These are phyloP conservation scores for Busseola fusca DNA, from an alignment of 2,888 invertebrate genomes.

Conservation along the genomic window DNA sequence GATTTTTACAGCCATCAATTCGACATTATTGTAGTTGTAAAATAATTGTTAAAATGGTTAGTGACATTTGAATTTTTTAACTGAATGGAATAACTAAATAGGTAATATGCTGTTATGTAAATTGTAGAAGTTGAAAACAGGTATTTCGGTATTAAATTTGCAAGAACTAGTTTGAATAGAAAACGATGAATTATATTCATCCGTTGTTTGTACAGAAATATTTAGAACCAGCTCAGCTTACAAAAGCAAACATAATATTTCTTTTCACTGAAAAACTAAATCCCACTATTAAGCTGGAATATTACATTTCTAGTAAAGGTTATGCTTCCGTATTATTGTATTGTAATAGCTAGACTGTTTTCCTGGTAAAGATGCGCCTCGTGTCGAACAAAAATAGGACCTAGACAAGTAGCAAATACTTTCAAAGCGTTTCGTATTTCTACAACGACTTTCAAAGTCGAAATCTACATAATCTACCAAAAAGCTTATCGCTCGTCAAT, in stretches of 20 bases:
- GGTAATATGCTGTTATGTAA: not conserved
- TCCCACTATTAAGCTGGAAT: not conserved
- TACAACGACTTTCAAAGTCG: not conserved
- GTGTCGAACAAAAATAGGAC: not conserved
- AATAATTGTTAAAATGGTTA: not conserved
- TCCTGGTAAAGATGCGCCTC: not conserved
- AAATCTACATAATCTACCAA: not conserved
- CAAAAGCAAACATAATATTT: not conserved
- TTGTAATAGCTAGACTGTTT: too few species aligned
- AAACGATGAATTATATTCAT: not conserved
- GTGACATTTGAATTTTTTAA: too few species aligned
- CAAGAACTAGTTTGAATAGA: not conserved
- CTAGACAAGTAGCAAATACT: not conserved
- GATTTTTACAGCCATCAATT: not conserved
- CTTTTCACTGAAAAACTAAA: not conserved
- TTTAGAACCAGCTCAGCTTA: not conserved
- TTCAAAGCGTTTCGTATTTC: not conserved
- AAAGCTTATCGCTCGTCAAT: not conserved
- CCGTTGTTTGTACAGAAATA: not conserved
- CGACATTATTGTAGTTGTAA: not conserved
- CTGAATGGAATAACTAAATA: not conserved
- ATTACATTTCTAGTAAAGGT: not conserved
- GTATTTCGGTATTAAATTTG: not conserved
- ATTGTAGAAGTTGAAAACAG: too few species aligned
- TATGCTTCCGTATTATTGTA: not conserved